Base-by-base conservation (phyloP, 2,888 invertebrate species). In the Aelia acuminata region DNA sequence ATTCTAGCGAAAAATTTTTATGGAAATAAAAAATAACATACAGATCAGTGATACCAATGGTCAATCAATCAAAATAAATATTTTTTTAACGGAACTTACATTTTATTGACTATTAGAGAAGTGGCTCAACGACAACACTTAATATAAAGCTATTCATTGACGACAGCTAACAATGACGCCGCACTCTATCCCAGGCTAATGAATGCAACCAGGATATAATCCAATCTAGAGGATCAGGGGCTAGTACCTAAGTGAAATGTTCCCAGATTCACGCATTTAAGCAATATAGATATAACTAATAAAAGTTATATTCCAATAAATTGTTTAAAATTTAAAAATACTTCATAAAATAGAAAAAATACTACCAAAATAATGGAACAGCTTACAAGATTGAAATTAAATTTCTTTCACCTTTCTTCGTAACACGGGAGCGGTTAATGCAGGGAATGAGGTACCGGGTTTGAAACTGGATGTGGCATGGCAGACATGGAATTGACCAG, bases 181-280 rank as follows among this genome's bases (percentile, higher is more conserved):
- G 18, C 31, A 35, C 31, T 1, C 63, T 70, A 20, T 70, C 63
- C 63, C 63, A 70, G 63, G 63, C 63, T 70, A 70, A 70, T 70
- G 63, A 35, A 35, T 35, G 35, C 63, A 70, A 70, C 63, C 63
- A 70, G 63, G 63, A 70, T 70, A 35, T 31, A 31, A 63, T 63
- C 18, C 63, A 63, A 26, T 70, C 18, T 7, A 70, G 63, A 63
- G 31, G 35, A 7, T 70, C 2, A 35, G 63, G 20, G 31, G 13
- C 26, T 26, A 57, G 13, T 2, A 3, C 26, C 26, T 13, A 2
- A 57, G 26, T 7, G 15, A 15, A 63, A 13, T 15, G 3, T 31
- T 70, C 20, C 8, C 5, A 35, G 35, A 70, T 35, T 26, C 35
- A 20, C 20, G 43, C 43, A 43, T 43, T 43, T 10, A 43, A 43